Evolutionary conservation across 1,140 invertebrate species (phyloP).

Genomic region (Caenorhabditis remanei): DNA sequence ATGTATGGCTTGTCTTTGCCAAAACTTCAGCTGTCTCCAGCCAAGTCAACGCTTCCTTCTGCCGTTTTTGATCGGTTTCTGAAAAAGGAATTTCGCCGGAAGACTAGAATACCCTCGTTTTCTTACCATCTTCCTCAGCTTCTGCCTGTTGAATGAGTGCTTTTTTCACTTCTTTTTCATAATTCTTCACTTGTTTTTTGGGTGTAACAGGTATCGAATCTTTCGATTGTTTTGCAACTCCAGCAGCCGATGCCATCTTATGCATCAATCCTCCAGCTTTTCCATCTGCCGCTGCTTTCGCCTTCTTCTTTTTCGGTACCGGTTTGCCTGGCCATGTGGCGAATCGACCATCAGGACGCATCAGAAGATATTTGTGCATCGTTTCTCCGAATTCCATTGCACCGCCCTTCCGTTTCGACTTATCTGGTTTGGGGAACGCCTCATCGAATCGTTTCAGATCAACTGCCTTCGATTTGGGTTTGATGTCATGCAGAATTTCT

Average conservation of each 20-base stretch:
- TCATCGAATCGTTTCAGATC: conserved; percentile 33
- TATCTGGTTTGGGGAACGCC: not conserved
- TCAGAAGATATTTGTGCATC: conserved; percentile 19
- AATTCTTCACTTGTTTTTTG: conserved; percentile 1
- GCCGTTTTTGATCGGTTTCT: conserved; percentile 18
- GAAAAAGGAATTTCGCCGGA: not conserved
- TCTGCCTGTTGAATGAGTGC: conserved; percentile 16
- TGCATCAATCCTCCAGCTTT: conserved; percentile 30
- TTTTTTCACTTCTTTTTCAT: not conserved
- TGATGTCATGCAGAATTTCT: conserved; percentile 21
- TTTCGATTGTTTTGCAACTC: conserved; percentile 1
- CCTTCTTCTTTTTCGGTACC: conserved; percentile 30
- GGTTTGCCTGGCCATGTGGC: conserved; percentile 42
- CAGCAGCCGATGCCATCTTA: conserved; percentile 30
- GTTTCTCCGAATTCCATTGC: conserved; percentile 25
- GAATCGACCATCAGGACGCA: conserved; percentile 11
- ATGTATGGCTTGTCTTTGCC: not conserved
- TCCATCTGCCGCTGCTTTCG: not conserved
- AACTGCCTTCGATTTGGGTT: not conserved
- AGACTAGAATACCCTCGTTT: too few relatives aligned
- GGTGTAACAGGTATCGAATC: not conserved
- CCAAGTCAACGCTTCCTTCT: not conserved
- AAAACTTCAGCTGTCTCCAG: not conserved
- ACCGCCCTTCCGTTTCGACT: not conserved
- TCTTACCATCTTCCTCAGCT: conserved; percentile 3